Percentiles rank a stretch among this genome's conserved stretches.
Evolutionary conservation across 2,113 vertebrate species (phyloP).

Genomic region (Microtus ochrogaster): DNA sequence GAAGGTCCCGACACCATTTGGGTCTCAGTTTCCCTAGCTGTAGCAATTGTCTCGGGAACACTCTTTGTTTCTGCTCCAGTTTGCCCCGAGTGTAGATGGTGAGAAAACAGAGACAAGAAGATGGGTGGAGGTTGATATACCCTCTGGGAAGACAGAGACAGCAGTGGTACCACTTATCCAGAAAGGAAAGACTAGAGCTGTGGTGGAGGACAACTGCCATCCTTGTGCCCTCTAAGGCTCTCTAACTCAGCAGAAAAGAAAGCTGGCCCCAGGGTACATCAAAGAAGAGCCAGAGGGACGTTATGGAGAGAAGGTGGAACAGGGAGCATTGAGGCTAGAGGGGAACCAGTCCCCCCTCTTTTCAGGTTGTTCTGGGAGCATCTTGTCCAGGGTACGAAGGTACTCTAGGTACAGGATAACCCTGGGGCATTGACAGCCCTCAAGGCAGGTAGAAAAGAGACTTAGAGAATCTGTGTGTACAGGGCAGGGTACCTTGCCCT

Average conservation of each 20-base stretch:
- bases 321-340: not conserved
- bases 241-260: not conserved
- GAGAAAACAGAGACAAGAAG: not conserved
- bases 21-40: not conserved
- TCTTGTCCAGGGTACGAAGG: not conserved
- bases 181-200: not conserved
- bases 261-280: not conserved
- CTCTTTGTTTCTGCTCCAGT: not conserved
- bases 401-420: not conserved
- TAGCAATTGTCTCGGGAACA: not conserved
- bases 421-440: not conserved
- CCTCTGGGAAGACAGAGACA: not conserved
- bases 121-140: not conserved
- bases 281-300: not conserved
- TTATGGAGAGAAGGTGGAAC: not conserved
- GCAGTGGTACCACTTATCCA: not conserved
- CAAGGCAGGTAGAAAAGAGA: not conserved
- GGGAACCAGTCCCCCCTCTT: not conserved
- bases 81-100: not conserved
- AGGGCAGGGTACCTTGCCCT: no score
- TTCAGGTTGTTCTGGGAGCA: no score
- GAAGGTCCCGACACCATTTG: not conserved
- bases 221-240: not conserved
- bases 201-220: no score
- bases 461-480: not conserved